Conservation (phyloP, 2,113 vertebrate genomes). For the Galeopterus variegatus region DNA sequence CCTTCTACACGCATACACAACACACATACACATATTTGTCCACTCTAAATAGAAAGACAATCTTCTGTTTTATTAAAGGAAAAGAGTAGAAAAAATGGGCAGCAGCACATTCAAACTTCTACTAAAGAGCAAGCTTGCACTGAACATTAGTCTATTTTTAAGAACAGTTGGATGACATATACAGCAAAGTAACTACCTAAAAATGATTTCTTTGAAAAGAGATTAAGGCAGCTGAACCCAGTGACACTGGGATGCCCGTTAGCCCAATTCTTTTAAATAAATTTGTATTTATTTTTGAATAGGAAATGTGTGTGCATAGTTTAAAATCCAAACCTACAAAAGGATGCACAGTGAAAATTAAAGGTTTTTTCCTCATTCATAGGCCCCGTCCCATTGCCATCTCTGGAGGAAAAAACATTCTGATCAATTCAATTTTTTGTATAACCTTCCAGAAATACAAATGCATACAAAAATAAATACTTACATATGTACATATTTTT, state of each 20-base stretch:
- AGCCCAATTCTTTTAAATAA: not conserved
- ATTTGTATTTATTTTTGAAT: slow-evolving; percentile 6
- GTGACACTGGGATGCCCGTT: not conserved
- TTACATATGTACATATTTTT: not conserved
- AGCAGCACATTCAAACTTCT: not conserved
- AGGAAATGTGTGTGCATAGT: not conserved
- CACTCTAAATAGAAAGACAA: not conserved
- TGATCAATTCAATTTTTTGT: slow-evolving; percentile 29
- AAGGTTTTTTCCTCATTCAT: not conserved
- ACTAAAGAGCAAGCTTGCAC: not conserved
- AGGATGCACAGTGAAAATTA: not conserved
- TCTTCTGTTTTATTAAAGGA: not conserved
- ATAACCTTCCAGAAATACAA: slow-evolving; percentile 27
- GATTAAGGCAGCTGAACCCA: not conserved
- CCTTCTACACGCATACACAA: not conserved
- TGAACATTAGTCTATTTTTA: slow-evolving; percentile 19
- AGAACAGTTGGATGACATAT: not conserved
- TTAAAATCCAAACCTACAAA: slow-evolving; percentile 36
- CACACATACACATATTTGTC: not conserved
- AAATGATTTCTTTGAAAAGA: not conserved
- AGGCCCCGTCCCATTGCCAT: not conserved
- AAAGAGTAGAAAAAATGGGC: not conserved
- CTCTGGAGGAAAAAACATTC: not conserved
- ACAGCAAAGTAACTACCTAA: slow-evolving; percentile 20
- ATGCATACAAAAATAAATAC: not conserved